Base-by-base conservation (phyloP, 1,140 invertebrate genomes). In the Probaryconus sp. region DNA sequence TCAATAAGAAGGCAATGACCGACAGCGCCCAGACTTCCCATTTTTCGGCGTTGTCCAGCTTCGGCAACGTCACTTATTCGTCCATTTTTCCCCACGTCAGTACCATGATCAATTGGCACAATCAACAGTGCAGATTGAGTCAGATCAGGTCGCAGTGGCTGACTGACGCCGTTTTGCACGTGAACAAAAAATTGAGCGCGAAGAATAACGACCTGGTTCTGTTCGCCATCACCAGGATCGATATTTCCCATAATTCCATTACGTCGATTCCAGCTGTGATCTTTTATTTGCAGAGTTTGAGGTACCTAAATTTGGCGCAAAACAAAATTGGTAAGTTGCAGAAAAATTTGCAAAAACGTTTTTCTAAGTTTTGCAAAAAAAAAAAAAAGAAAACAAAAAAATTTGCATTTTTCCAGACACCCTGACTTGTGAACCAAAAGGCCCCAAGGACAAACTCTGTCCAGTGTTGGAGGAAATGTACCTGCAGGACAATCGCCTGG, bases 21-120 rank as follows among this genome's bases (percentile, higher is more conserved):
- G 92, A 93, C 78, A 89, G 90, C 64, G 90, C 92, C 63, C 89
- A 84, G 74, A 89, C 77, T 77, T 87, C 88, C 0, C 89, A 91
- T 33, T 90, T 91, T 61, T 87, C 88, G 5, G 87, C 89, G 2
- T 76, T 91, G 7, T 89, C 90, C 2, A 91, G 88, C 5, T 90
- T 91, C 38, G 89, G 92, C 1, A 90, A 92, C 64, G 89, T 95
- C 21, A 94, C 93, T 0, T 94, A 94, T 82, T 93, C 92, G 68
- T 91, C 93, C 3, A 90, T 96, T 56, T 95, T 95, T 81, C 97
- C 97, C 3, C 93, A 93, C 43, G 92, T 90, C 28, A 91, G 97
- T 0, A 96, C 97, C 0, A 97, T 97, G 91, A 91, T 99, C 2
- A 96, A 97, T 85, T 99, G 98, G 98, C 94, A 98, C 73, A 92